Evolutionary conservation across 2,113 vertebrate genomes (phyloP), one percentile per base, ranked within the genome.

Genomic region (Prinia subflava): DNA sequence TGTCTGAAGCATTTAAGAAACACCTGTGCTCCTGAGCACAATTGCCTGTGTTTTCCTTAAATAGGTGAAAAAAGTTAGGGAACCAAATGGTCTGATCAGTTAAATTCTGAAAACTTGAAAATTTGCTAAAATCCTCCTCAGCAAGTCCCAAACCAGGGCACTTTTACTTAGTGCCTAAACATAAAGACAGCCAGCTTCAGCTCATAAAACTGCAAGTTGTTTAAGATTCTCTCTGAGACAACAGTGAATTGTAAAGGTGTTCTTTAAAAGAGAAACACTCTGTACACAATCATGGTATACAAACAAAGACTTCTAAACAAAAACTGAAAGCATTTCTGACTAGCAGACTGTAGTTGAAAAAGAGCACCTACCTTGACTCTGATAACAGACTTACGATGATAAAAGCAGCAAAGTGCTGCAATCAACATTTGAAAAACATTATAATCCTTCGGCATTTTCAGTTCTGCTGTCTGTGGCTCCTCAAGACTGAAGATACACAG

Each of bases 351-450:
- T 21, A 73, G 62, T 5, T 87, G 83, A 92, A 60, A 71, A 84
- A 85, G 70, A 86, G 75, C 73, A 95, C 97, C 92, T 97, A 99
- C 99, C 99, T 99, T 99, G 95, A 98, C 98, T 76, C 98, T 97
- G 75, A 99, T 97, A 96, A 99, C 83, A 71, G 99, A 98, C 90
- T 98, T 99, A 95, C 98, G 98, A 96, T 99, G 98, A 95, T 99
- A 99, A 98, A 99, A 99, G 97, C 99, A 99, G 96, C 99, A 99
- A 94, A 99, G 95, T 30, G 98, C 98, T 70, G 98, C 98, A 1
- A 98, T 98, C 94, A 99, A 96, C 82, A 98, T 96, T 84, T 98
- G 98, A 91, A 98, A 97, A 79, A 98, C 81, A 91, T 94, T 98
- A 97, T 98, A 99, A 86, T 99, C 97, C 97, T 99, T 98, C 0